Percentiles rank a stretch among this genome's conserved stretches.
Conservation (phyloP, 2,797 vertebrate genomes). For the Sebastes baramenuke region DNA sequence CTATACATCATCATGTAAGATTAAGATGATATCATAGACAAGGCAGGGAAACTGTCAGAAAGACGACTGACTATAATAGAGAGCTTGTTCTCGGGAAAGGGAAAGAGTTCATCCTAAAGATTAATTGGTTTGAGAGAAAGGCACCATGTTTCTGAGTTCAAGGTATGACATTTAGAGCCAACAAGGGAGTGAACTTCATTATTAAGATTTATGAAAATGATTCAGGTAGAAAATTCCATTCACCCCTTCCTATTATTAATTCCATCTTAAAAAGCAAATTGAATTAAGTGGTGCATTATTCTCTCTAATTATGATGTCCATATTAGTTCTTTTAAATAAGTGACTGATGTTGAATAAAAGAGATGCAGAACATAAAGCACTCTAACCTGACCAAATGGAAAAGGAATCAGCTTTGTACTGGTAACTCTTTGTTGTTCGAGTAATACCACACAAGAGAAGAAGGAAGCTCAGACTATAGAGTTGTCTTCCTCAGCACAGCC, state of each 20-base stretch:
- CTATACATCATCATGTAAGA: slow-evolving; percentile 12
- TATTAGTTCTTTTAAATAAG: slow-evolving; percentile 45
- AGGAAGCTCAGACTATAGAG: slow-evolving; percentile 31
- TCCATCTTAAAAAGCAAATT: slow-evolving; percentile 75
- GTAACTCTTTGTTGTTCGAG: slow-evolving; percentile 36
- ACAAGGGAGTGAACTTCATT: slow-evolving; percentile 83
- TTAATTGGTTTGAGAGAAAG: slow-evolving; percentile 82
- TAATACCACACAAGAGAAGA: slow-evolving; percentile 36
- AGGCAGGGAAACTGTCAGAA: slow-evolving; percentile 44
- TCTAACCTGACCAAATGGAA: slow-evolving; percentile 40
- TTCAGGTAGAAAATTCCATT: slow-evolving; percentile 75
- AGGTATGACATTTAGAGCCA: slow-evolving; percentile 82
- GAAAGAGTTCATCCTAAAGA: slow-evolving; percentile 76
- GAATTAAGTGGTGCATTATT: slow-evolving; percentile 78
- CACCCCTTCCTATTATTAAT: slow-evolving; percentile 73
- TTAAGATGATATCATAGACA: slow-evolving; percentile 53
- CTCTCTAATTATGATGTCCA: slow-evolving; percentile 68
- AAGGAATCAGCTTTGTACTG: slow-evolving; percentile 45
- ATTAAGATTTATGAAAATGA: slow-evolving; percentile 83
- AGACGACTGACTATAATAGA: slow-evolving; percentile 54
- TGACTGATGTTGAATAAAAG: slow-evolving; percentile 54
- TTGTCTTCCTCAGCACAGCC: slow-evolving; percentile 41
- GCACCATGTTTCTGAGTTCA: slow-evolving; percentile 76
- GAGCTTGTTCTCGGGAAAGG: slow-evolving; percentile 66
- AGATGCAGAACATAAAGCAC: slow-evolving; percentile 43